Evolutionary conservation across 2,888 invertebrate species (phyloP).

Genomic region (Amphipoea oculea): DNA sequence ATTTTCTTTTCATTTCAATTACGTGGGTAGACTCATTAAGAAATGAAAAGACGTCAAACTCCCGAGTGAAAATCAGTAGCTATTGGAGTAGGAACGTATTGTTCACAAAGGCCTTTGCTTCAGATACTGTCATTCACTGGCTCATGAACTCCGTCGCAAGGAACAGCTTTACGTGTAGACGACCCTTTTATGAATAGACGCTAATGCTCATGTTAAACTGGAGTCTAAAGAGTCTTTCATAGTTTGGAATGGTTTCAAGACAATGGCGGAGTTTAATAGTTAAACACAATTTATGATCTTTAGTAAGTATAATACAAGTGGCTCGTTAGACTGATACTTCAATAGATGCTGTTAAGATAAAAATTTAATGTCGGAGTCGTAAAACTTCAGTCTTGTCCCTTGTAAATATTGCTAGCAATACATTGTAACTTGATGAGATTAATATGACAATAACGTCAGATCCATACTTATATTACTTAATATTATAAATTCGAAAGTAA

Average conservation of each 20-base stretch:
- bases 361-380: slow-evolving; percentile 7
- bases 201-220: slow-evolving; percentile 2
- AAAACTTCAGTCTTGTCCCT: not conserved
- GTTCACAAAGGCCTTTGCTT: slow-evolving; percentile 17
- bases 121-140: slow-evolving; percentile 5
- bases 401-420: not conserved
- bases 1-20: slow-evolving; percentile 10
- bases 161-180: slow-evolving; percentile 9
- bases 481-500: too few species aligned
- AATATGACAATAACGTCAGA: not conserved
- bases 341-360: not conserved
- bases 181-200: slow-evolving; percentile 2
- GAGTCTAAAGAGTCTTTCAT: not conserved
- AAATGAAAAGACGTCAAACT: slow-evolving; percentile 15
- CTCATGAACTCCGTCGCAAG: slow-evolving; percentile 3
- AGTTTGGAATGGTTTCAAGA: not conserved
- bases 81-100: slow-evolving; percentile 12
- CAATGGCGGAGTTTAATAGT: not conserved
- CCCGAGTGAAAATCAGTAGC: slow-evolving; percentile 2
- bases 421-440: not conserved
- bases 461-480: too few species aligned
- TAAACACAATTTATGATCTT: not conserved
- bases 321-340: not conserved
- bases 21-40: slow-evolving; percentile 19
- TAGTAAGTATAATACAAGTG: not conserved